Evolutionary conservation across 2,888 invertebrate species (phyloP).

Genomic region (Polyommatus icarus): DNA sequence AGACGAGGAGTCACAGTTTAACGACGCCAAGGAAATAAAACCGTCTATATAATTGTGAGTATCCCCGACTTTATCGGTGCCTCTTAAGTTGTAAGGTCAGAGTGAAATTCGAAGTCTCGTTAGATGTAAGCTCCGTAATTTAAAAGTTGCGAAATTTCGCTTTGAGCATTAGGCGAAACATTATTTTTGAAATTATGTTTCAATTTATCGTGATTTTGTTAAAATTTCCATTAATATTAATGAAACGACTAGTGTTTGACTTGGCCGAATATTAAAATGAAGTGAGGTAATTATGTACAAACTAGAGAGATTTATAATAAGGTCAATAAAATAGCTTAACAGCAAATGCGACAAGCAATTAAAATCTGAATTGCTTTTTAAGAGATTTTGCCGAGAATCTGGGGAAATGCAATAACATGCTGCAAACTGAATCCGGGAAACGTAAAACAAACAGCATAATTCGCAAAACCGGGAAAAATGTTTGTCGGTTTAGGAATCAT

Average conservation of each 20-base stretch:
- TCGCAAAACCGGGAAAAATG: not conserved
- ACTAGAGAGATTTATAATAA: not conserved
- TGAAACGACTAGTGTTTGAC: not conserved
- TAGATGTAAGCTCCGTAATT: slow-evolving; percentile 7
- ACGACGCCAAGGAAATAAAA: slow-evolving; percentile 58
- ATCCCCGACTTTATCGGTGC: slow-evolving; percentile 34
- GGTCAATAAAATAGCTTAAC: not conserved
- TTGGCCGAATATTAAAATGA: not conserved
- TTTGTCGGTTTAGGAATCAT: not conserved
- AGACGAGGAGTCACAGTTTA: slow-evolving; percentile 67
- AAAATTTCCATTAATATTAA: not conserved
- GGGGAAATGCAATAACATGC: not conserved
- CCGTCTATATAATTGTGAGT: slow-evolving; percentile 60
- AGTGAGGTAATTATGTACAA: not conserved
- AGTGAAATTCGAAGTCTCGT: slow-evolving; percentile 21
- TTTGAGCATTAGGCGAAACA: not conserved
- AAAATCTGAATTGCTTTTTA: not conserved
- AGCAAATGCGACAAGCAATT: not conserved
- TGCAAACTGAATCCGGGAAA: not conserved
- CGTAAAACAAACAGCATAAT: not conserved
- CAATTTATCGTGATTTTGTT: not conserved
- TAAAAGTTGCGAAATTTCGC: slow-evolving; percentile 1
- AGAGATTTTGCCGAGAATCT: not conserved
- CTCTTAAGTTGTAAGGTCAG: slow-evolving; percentile 15
- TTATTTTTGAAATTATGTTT: not conserved